Base-by-base conservation (phyloP, 2,113 vertebrate species). In the Aldabrachelys gigantea region DNA sequence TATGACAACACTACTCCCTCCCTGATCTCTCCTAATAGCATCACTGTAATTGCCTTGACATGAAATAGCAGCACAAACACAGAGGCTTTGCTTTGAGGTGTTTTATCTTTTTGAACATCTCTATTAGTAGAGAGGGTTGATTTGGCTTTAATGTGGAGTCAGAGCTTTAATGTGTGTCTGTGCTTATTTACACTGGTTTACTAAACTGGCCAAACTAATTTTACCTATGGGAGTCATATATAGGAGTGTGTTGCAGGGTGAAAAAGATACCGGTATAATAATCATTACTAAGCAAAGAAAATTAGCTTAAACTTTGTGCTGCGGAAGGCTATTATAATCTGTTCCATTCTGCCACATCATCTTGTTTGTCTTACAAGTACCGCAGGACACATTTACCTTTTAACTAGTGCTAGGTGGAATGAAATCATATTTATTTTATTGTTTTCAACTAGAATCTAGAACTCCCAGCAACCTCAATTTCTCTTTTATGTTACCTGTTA, bases 41-140 rank as follows among this genome's bases (percentile, higher is more conserved):
- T 98, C 98, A 95, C 97, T 96, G 97, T 98, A 98, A 99, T 98
- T 98, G 98, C 97, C 97, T 97, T 97, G 97, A 98, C 98, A 98
- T 97, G 98, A 98, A 98, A 98, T 98, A 98, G 96, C 98, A 98
- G 97, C 97, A 97, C 97, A 98, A 97, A 97, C 96, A 97, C 89
- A 92, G 92, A 62, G 83, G 97, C 93, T 85, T 87, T 91, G 95
- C 97, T 98, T 97, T 96, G 98, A 98, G 97, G 95, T 93, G 95
- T 97, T 98, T 98, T 97, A 89, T 97, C 95, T 96, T 95, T 79
- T 54, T 95, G 90, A 96, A 93, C 0, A 1, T 97, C 95, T 97
- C 91, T 95, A 90, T 97, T 97, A 97, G 97, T 57, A 95, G 94
- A 93, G 86, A 88, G 96, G 92, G 97, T 98, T 97, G 97, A 98